Conservation (phyloP, 2,888 invertebrate species). For the Sinhomidia bicolor region DNA sequence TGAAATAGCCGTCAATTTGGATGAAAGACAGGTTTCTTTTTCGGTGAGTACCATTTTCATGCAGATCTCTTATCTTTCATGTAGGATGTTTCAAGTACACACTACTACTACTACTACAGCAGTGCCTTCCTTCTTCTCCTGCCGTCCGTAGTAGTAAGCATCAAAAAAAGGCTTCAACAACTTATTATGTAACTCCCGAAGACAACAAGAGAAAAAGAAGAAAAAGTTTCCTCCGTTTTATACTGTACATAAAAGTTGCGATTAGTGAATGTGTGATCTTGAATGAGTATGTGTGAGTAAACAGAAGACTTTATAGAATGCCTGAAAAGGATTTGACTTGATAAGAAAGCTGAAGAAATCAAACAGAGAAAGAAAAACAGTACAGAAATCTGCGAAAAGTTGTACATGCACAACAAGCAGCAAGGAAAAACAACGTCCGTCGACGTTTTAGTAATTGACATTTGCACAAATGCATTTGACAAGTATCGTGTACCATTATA, state of each 20-base stretch:
- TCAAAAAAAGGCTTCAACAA: not conserved
- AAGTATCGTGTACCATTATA: not conserved
- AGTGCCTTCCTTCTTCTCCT: constrained; percentile 1
- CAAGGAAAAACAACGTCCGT: no score
- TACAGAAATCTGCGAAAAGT: not conserved
- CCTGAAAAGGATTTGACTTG: not conserved
- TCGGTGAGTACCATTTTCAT: constrained; percentile 38
- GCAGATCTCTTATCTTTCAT: constrained; percentile 8
- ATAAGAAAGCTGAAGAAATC: not conserved
- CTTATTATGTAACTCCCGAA: not conserved
- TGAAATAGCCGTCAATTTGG: constrained; percentile 38
- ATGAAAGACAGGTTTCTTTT: constrained; percentile 70
- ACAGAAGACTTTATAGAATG: not conserved
- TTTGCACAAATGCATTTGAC: not conserved
- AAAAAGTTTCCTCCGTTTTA: no score
- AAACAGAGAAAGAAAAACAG: not conserved
- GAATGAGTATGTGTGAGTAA: no score
- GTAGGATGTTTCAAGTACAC: not conserved
- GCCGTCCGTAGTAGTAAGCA: no score
- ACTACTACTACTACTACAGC: no score
- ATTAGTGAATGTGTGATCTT: no score
- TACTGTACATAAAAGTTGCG: no score
- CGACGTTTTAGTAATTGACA: not conserved
- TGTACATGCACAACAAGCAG: no score
- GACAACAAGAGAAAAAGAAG: not conserved